Conservation (phyloP, 2,113 vertebrate species). For the Tachysurus vachellii region DNA sequence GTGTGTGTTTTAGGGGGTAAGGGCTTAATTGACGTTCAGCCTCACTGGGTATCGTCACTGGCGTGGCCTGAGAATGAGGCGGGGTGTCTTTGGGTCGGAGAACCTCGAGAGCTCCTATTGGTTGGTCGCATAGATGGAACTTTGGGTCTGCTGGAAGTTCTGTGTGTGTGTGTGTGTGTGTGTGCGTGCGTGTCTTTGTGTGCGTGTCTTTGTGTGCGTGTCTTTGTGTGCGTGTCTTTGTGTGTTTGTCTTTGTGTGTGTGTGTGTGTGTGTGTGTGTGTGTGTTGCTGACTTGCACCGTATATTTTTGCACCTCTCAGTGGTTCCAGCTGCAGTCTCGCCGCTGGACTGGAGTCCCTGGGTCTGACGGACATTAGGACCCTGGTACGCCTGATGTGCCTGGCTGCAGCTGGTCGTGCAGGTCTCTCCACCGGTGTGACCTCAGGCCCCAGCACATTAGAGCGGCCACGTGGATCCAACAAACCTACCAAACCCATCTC, state of each 20-base stretch:
- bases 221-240: no score
- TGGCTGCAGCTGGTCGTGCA: conserved; percentile 91
- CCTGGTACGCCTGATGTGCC: conserved; percentile 92
- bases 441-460: conserved; percentile 61
- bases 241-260: no score
- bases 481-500: conserved; percentile 95
- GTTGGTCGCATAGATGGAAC: conserved; percentile 95
- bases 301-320: conserved; percentile 62
- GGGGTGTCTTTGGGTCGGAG: conserved; percentile 79
- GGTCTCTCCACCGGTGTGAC: conserved; percentile 88
- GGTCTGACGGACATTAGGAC: conserved; percentile 95
- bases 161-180: conserved; percentile 25
- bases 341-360: conserved; percentile 95
- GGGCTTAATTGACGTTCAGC: conserved; percentile 87
- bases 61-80: conserved; percentile 88
- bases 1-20: conserved; percentile 83
- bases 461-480: conserved; percentile 82
- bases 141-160: conserved; percentile 89
- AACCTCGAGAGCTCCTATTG: conserved; percentile 85
- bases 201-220: no score
- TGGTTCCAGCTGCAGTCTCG: conserved; percentile 95
- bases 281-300: neutral
- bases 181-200: no score
- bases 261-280: neutral
- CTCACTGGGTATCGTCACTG: conserved; percentile 93